Conservation (phyloP, 2,888 invertebrate genomes). For the Cordilura impudica region DNA sequence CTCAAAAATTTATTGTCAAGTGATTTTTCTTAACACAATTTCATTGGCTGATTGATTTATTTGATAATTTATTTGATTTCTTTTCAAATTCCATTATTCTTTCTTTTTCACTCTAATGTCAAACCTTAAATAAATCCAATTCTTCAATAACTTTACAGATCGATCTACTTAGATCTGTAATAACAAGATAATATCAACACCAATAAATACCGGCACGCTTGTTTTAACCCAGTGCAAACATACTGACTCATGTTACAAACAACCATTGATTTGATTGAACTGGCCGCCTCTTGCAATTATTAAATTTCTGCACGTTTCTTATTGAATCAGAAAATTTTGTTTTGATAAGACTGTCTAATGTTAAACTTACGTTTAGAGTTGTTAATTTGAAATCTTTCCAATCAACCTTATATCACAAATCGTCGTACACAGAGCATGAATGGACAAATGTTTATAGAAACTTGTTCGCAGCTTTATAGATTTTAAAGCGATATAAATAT, state of each 20-base stretch:
- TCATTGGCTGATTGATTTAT: slow-evolving; percentile 21
- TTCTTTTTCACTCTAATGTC: background rate
- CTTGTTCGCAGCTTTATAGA: background rate
- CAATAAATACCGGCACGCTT: slow-evolving; percentile 56
- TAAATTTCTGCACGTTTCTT: slow-evolving; percentile 56
- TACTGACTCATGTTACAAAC: background rate
- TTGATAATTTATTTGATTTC: background rate
- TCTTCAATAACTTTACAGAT: slow-evolving; percentile 26
- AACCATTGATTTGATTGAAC: slow-evolving; percentile 38
- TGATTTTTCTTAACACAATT: background rate
- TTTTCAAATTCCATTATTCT: background rate
- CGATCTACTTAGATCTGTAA: slow-evolving; percentile 39
- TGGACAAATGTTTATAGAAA: background rate
- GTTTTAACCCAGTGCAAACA: background rate
- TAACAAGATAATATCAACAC: slow-evolving; percentile 55
- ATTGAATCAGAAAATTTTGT: slow-evolving; percentile 53
- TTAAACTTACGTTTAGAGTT: slow-evolving; percentile 36
- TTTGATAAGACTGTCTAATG: slow-evolving; percentile 55
- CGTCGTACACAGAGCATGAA: background rate
- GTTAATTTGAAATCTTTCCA: slow-evolving; percentile 45
- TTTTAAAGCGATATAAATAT: background rate
- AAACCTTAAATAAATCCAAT: slow-evolving; percentile 26
- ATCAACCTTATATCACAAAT: slow-evolving; percentile 39
- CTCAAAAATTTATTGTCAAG: background rate
- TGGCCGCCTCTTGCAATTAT: slow-evolving; percentile 56